Conservation (phyloP, 1,140 invertebrate genomes). For the Drosophila mojavensis region DNA sequence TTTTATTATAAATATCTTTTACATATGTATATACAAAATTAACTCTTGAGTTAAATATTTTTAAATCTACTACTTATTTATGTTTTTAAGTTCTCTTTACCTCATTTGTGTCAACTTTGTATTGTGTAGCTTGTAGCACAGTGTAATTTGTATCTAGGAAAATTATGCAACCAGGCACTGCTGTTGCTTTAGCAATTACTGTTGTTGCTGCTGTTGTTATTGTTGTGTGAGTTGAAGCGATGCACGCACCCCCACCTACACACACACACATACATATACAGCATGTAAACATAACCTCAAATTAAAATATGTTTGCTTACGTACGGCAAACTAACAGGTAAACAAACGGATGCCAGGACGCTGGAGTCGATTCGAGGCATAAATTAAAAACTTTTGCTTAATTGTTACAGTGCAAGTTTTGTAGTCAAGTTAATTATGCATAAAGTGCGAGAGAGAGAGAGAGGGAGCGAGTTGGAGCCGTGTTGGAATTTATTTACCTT, state of each 20-base stretch:
- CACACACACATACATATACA: background rate
- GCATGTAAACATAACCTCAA: constrained; percentile 76
- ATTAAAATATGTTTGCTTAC: constrained; percentile 79
- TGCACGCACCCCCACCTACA: constrained; percentile 21
- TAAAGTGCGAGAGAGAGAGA: constrained; percentile 45
- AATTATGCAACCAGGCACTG: constrained; percentile 44
- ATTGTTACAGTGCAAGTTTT: constrained; percentile 58
- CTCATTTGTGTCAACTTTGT: too few species aligned
- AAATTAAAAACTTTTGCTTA: constrained; percentile 74
- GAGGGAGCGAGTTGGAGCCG: constrained; percentile 1
- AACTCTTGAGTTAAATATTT: too few species aligned
- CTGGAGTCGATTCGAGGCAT: constrained; percentile 55
- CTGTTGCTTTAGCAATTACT: background rate
- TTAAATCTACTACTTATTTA: too few species aligned
- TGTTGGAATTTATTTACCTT: constrained; percentile 70
- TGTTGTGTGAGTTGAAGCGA: constrained; percentile 70
- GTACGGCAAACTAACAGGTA: constrained; percentile 59
- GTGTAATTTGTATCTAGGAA: constrained; percentile 28
- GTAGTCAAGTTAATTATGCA: constrained; percentile 74
- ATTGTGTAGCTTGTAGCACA: constrained; percentile 12
- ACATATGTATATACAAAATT: too few species aligned
- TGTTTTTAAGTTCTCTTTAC: background rate
- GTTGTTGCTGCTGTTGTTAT: constrained; percentile 39
- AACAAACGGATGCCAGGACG: constrained; percentile 30
- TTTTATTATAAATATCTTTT: too few species aligned